Percentiles rank a stretch among this genome's conserved stretches.
phyloP scores from a whole-genome alignment of 2,888 invertebrate genomes.

The Xanthia icteritia region DNA sequence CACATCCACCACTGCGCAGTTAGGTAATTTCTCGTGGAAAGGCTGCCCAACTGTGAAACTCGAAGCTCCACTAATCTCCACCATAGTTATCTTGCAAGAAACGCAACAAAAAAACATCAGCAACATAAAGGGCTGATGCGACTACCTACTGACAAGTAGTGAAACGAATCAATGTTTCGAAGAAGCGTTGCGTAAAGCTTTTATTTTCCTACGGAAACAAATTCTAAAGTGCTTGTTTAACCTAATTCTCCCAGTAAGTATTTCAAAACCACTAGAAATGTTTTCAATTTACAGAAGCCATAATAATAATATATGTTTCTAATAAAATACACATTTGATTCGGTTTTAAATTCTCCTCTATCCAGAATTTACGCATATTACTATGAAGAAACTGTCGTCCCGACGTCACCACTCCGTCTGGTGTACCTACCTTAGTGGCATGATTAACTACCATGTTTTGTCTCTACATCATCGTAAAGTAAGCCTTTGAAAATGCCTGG shows the following conservation, averaged over 20 bases:
- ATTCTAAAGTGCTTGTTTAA: conserved; percentile 14
- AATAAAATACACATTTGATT: neutral
- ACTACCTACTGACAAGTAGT: too few species aligned
- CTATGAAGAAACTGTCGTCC: too few species aligned
- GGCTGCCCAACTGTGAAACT: too few species aligned
- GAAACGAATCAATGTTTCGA: neutral
- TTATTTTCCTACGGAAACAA: neutral
- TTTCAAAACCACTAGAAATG: conserved; percentile 9
- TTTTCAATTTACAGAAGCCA: neutral
- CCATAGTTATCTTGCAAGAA: neutral
- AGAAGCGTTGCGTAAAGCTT: neutral
- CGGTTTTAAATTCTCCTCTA: too few species aligned
- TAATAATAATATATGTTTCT: too few species aligned
- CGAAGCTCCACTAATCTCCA: too few species aligned
- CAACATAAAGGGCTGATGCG: neutral
- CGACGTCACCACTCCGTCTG: too few species aligned
- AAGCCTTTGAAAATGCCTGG: too few species aligned
- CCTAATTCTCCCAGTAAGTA: conserved; percentile 12
- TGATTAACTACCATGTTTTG: too few species aligned
- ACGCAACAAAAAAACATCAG: neutral
- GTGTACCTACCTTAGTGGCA: too few species aligned
- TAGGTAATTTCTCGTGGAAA: neutral
- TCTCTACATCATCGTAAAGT: too few species aligned
- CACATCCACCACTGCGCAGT: neutral
- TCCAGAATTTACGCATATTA: too few species aligned